Conservation (phyloP, 2,113 vertebrate genomes). For the Paratilapia polleni region DNA sequence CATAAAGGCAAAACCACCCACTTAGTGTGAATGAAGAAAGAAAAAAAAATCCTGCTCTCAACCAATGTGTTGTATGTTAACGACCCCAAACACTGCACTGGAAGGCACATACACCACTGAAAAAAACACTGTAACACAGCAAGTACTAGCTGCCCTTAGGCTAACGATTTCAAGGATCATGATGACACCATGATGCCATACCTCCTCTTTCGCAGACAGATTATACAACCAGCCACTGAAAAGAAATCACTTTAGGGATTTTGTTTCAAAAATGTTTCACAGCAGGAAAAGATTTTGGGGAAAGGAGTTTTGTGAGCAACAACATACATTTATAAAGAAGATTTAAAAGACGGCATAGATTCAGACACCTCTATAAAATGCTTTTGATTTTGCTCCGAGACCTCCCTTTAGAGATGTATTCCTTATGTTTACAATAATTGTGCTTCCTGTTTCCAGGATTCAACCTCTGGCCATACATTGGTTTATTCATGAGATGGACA, state of each 20-base stretch:
- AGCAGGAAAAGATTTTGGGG: background rate
- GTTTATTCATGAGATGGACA: constrained; percentile 71
- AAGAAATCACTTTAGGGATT: constrained; percentile 20
- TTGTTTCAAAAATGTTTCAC: background rate
- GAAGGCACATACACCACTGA: constrained; percentile 5
- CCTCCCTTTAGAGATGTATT: constrained; percentile 31
- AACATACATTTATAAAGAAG: background rate
- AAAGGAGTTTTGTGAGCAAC: background rate
- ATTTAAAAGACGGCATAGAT: background rate
- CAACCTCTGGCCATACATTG: constrained; percentile 61
- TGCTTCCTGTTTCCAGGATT: constrained; percentile 64
- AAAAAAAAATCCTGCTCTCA: background rate
- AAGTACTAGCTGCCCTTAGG: constrained; percentile 32
- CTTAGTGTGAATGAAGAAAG: background rate
- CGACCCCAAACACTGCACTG: constrained; percentile 9
- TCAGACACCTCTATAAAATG: background rate
- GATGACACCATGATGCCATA: constrained; percentile 53
- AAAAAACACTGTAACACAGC: constrained; percentile 22
- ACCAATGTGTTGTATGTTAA: constrained; percentile 12
- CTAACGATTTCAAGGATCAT: constrained; percentile 49
- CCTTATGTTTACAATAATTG: constrained; percentile 65
- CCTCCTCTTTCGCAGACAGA: background rate
- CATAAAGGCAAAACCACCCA: constrained; percentile 8
- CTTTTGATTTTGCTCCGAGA: background rate
- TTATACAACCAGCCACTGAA: background rate